Percentiles rank a stretch among this genome's conserved stretches.
These are phyloP conservation scores for Calyptomena viridis DNA, from an alignment of 2,113 vertebrate species.

Conservation along the genomic window DNA sequence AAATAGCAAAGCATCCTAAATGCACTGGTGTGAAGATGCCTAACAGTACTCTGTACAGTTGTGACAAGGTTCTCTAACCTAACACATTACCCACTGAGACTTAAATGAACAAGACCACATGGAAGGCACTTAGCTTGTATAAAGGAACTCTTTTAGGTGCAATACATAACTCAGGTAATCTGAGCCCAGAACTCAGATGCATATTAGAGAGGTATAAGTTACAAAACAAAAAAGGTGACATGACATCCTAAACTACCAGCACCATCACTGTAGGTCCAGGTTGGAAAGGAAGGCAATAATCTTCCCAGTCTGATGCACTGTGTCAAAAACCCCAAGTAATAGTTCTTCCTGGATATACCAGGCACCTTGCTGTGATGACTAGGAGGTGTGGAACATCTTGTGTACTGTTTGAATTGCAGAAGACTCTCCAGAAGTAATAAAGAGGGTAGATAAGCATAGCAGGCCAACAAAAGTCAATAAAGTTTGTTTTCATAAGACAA, in stretches of 20 bases:
- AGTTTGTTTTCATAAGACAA: neutral
- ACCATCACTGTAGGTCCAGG: neutral
- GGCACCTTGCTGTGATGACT: neutral
- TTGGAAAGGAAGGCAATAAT: neutral
- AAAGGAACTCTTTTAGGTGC: neutral
- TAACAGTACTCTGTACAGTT: neutral
- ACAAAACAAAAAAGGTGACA: neutral
- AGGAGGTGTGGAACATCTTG: neutral
- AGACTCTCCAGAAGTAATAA: neutral
- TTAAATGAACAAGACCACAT: neutral
- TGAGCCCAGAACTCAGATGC: neutral
- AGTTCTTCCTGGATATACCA: neutral
- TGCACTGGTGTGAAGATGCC: neutral
- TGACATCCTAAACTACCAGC: neutral
- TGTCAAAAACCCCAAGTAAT: neutral
- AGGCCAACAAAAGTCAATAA: neutral
- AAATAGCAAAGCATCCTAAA: neutral
- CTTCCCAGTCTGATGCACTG: neutral
- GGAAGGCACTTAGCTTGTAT: neutral
- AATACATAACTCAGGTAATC: neutral
- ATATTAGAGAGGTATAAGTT: neutral
- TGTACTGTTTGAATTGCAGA: neutral
- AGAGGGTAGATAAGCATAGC: neutral
- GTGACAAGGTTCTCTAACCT: neutral
- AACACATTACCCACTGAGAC: neutral